Conservation (phyloP, 2,113 vertebrate species). For the Peromyscus maniculatus region DNA sequence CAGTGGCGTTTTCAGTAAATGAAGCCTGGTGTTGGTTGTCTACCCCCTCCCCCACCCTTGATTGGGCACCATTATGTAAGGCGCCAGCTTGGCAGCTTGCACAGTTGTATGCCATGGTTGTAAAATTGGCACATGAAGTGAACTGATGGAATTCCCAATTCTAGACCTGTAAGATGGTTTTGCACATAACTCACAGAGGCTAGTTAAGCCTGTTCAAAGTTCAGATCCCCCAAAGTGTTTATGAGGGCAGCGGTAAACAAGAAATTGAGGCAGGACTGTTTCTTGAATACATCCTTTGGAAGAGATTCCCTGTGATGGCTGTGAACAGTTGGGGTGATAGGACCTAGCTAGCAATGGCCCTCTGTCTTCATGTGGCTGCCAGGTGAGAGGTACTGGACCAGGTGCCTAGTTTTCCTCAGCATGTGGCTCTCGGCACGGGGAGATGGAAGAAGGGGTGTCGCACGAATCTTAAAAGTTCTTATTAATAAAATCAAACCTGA, state of each 20-base stretch:
- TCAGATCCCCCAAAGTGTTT: not conserved
- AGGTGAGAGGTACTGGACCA: not conserved
- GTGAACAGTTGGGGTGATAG: too few species aligned
- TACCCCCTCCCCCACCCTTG: not conserved
- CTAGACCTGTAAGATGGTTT: not conserved
- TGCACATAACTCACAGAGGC: not conserved
- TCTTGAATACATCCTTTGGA: not conserved
- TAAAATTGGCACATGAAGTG: slow-evolving; percentile 22
- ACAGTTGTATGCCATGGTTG: not conserved
- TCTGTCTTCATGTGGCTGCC: not conserved
- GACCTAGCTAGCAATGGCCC: not conserved
- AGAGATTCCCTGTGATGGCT: not conserved
- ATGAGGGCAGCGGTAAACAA: not conserved
- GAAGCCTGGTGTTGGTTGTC: not conserved
- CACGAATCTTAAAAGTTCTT: too few species aligned
- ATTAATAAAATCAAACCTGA: too few species aligned
- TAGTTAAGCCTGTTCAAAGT: not conserved
- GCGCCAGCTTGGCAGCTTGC: not conserved
- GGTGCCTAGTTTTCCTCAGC: not conserved
- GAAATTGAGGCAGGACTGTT: not conserved
- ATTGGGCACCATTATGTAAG: not conserved
- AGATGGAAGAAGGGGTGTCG: too few species aligned
- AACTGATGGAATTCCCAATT: not conserved
- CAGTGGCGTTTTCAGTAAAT: too few species aligned
- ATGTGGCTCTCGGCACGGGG: not conserved